Conservation (phyloP, 2,113 vertebrate genomes). For the Amphilophus citrinellus region DNA sequence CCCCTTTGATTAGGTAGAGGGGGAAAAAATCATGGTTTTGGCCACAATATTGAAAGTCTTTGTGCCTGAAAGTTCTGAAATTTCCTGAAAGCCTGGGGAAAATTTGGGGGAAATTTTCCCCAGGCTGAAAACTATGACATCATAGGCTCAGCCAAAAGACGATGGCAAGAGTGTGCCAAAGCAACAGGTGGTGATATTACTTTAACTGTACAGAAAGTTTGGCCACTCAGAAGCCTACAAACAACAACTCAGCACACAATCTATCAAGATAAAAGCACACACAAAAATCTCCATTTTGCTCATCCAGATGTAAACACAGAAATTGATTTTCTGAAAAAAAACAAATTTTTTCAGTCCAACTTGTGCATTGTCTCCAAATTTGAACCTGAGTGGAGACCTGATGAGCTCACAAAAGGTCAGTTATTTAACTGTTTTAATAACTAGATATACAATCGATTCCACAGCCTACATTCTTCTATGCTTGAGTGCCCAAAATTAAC, state of each 20-base stretch:
- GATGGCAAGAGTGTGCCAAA: background rate
- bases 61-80: background rate
- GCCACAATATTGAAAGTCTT: background rate
- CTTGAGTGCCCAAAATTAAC: background rate
- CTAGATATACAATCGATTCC: background rate
- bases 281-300: background rate
- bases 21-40: background rate
- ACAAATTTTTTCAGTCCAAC: background rate
- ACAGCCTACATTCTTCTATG: background rate
- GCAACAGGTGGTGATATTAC: background rate
- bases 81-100: too few relatives aligned
- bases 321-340: background rate
- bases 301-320: background rate
- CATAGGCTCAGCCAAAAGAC: background rate
- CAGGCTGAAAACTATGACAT: too few relatives aligned
- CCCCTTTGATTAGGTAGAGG: background rate
- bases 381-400: accelerated
- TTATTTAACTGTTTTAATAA: conserved; percentile 7
- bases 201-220: background rate
- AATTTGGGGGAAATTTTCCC: too few relatives aligned
- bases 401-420: background rate
- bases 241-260: background rate
- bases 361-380: background rate
- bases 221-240: background rate
- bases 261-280: background rate